Conservation (phyloP, 2,797 vertebrate genomes). For the Rhadinocentrus ornatus region DNA sequence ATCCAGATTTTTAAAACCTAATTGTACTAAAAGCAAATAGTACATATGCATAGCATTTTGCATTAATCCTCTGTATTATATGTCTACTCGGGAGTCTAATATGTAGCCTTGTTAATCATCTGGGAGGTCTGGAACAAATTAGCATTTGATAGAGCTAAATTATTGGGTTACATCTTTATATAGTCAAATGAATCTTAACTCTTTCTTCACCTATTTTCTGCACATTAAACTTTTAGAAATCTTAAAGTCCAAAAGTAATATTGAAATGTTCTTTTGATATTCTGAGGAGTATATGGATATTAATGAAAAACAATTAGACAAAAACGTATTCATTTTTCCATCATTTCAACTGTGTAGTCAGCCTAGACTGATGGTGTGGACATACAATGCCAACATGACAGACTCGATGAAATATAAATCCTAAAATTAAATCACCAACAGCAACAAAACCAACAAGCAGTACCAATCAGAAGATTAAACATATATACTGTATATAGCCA, state of each 20-base stretch:
- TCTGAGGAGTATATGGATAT: neutral
- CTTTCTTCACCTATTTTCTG: neutral
- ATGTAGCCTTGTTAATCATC: neutral
- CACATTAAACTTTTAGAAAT: neutral
- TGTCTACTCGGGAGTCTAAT: neutral
- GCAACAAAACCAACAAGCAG: neutral
- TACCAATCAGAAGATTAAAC: neutral
- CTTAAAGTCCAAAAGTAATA: neutral
- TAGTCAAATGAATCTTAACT: neutral
- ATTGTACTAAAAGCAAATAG: neutral
- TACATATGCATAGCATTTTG: neutral
- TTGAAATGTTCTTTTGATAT: neutral
- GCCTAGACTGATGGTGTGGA: neutral
- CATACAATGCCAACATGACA: too few species aligned
- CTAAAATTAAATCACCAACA: neutral
- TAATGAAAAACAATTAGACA: neutral
- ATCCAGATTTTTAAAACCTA: neutral
- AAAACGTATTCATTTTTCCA: neutral
- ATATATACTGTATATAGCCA: neutral
- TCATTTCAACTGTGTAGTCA: neutral
- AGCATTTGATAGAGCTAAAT: neutral
- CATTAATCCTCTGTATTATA: neutral
- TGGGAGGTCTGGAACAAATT: neutral
- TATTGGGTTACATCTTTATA: neutral
- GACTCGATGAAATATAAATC: neutral